These are phyloP conservation scores for Chloebia gouldiae DNA, from an alignment of 2,113 vertebrate genomes.

Conservation along the genomic window DNA sequence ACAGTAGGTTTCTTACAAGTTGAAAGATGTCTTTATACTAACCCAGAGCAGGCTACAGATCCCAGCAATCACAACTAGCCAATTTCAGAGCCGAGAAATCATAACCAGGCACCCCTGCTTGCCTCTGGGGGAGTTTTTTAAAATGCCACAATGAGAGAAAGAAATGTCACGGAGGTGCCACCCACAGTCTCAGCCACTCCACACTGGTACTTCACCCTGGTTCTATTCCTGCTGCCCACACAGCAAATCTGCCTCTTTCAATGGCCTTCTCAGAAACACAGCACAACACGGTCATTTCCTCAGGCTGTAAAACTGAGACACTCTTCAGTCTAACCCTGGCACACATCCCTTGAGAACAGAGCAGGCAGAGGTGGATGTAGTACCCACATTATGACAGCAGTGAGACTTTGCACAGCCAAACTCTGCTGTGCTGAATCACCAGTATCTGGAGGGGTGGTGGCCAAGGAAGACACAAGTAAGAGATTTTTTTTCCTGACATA, in stretches of 20 bases:
- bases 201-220: not conserved
- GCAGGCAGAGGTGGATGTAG: not conserved
- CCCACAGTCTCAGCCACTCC: not conserved
- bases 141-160: not conserved
- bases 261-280: not conserved
- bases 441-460: not conserved
- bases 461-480: not conserved
- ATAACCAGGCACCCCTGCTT: not conserved
- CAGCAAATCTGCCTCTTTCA: not conserved
- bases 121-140: not conserved
- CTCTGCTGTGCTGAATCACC: not conserved
- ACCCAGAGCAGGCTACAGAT: not conserved
- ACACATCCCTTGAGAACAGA: not conserved
- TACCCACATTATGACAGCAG: not conserved
- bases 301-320: not conserved
- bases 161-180: not conserved
- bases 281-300: not conserved
- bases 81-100: not conserved
- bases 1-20: not conserved
- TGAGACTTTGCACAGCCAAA: not conserved
- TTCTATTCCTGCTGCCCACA: not conserved
- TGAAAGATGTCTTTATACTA: not conserved
- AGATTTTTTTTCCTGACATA: not conserved
- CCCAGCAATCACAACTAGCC: not conserved
- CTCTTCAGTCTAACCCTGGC: not conserved